phyloP scores from a whole-genome alignment of 2,113 vertebrate species.

The Scalopus aquaticus region DNA sequence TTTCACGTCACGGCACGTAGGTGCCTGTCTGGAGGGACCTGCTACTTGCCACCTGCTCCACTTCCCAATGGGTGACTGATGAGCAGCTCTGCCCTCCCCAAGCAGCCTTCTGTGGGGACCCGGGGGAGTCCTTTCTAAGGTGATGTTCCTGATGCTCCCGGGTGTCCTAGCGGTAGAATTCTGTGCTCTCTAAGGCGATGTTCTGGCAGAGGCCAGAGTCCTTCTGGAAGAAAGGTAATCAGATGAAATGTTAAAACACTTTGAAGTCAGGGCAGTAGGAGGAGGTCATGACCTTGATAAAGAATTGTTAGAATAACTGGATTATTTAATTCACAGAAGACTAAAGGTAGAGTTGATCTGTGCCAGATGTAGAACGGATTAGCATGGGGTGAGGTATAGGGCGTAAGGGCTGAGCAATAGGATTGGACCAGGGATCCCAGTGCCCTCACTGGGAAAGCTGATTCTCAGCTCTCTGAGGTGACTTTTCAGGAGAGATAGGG shows the following conservation, averaged over 20 bases:
- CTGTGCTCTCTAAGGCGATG: no score
- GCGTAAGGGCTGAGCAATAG: no score
- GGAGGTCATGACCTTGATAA: background rate
- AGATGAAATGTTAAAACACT: background rate
- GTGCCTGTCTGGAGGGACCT: background rate
- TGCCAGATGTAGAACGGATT: no score
- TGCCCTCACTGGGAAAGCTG: no score
- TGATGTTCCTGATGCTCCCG: background rate
- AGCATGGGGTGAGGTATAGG: no score
- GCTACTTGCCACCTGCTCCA: background rate
- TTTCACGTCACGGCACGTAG: rapidly evolving
- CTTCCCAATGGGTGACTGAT: background rate
- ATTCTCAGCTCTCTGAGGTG: no score
- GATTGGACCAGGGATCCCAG: no score
- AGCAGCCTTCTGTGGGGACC: background rate
- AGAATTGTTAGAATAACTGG: background rate
- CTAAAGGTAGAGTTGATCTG: no score
- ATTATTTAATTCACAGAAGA: no score
- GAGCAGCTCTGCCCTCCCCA: background rate
- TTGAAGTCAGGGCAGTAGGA: background rate
- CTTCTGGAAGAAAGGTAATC: background rate
- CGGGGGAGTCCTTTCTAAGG: background rate
- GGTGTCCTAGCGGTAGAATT: no score
- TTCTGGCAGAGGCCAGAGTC: background rate
- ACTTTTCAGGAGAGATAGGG: no score